phyloP scores from a whole-genome alignment of 2,113 vertebrate genomes.

The Vidua chalybeata region DNA sequence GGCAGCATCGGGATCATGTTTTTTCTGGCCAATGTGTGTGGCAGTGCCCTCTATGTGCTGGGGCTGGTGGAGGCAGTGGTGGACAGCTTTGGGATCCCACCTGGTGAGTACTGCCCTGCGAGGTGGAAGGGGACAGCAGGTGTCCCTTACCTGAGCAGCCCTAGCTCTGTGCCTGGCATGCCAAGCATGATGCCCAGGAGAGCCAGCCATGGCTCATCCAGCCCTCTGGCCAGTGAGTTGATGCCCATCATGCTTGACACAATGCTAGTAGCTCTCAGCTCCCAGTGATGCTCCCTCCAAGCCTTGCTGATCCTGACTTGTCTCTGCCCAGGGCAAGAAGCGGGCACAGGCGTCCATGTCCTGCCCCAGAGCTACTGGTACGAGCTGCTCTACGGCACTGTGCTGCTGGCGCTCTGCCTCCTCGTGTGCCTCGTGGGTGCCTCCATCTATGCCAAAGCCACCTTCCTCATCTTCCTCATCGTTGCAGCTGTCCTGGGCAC shows the following conservation, averaged over 20 bases:
- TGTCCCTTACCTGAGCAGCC: background rate
- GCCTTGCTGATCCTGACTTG: background rate
- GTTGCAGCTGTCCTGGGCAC: slow-evolving; percentile 82
- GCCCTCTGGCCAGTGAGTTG: background rate
- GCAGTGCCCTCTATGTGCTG: slow-evolving; percentile 85
- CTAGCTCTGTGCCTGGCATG: background rate
- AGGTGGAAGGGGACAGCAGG: background rate
- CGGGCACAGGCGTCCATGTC: slow-evolving; percentile 12
- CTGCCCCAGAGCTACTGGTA: slow-evolving; percentile 88
- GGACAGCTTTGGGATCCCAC: slow-evolving; percentile 79
- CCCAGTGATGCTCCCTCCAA: accelerated
- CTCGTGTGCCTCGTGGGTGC: slow-evolving; percentile 88
- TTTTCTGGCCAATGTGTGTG: slow-evolving; percentile 89
- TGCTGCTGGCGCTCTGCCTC: slow-evolving; percentile 81
- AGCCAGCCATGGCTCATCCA: background rate
- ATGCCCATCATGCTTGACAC: background rate
- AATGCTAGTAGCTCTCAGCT: background rate
- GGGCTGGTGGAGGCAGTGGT: slow-evolving; percentile 88
- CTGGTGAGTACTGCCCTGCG: slow-evolving; percentile 46
- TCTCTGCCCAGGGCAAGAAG: slow-evolving; percentile 42
- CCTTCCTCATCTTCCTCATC: slow-evolving; percentile 89
- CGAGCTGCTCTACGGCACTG: slow-evolving; percentile 82
- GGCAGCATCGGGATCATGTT: slow-evolving; percentile 94
- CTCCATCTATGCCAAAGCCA: slow-evolving; percentile 88
- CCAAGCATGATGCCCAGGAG: background rate